Base-by-base conservation (phyloP, 1,140 invertebrate genomes). In the Drosophila lini region DNA sequence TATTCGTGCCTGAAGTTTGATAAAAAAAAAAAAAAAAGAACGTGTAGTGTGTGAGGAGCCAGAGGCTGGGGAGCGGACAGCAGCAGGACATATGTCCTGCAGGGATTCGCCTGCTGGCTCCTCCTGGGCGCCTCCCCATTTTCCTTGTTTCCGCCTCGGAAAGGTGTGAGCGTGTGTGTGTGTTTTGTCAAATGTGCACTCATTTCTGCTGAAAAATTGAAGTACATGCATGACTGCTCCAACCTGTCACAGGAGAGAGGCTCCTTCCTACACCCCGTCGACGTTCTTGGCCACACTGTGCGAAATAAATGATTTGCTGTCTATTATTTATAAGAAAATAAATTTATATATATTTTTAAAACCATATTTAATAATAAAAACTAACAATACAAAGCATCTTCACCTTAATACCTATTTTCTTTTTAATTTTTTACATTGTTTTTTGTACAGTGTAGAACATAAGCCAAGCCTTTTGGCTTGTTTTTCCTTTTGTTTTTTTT, bases 131-230 rank as follows among this genome's bases (percentile, higher is more conserved):
- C 44, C 42, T n/a, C 44, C n/a, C 4, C 61, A 16, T 32, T n/a
- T 5, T 58, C 45, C 47, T 71, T 56, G 62, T 45, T 58, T 53
- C 57, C 58, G 56, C 41, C 10, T 73, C 61, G 63, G 57, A 64
- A 89, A 85, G 83, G 65, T 71, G 42, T 59, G 52, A 59, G 69
- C 55, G 15, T 50, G 68, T 84, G 80, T 84, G 80, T 86, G 73
- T 74, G 57, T 77, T 78, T 86, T 86, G 83, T 86, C 83, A 86
- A 86, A 86, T 86, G 83, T 86, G 83, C 83, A 86, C 83, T 86
- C 83, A 86, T 86, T 83, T 86, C 67, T 89, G 83, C 74, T 86
- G 83, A 86, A 86, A 86, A 86, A 86, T 86, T 86, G 83, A 86
- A 86, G 83, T 86, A 82, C 85, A 89, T 86, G 83, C 83, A 86